Conservation (phyloP, 1,140 invertebrate species). For the Zaprionus kolodkinae region DNA sequence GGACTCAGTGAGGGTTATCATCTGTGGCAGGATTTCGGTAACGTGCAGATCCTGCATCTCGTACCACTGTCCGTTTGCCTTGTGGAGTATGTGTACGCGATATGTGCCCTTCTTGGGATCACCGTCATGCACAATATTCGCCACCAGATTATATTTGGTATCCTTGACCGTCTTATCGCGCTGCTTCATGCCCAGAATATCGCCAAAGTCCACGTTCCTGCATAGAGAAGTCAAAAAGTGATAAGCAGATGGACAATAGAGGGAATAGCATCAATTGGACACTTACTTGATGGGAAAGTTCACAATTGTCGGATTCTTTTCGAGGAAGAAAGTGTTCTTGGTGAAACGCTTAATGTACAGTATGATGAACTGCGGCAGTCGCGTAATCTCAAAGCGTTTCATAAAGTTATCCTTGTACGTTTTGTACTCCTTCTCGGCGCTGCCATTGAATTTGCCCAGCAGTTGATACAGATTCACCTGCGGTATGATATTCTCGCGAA, state of each 20-base stretch:
- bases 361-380: slow-evolving; percentile 98
- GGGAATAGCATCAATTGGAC: neutral
- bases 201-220: slow-evolving; percentile 98
- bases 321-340: slow-evolving; percentile 99
- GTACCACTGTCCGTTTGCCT: slow-evolving; percentile 94
- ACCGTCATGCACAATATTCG: slow-evolving; percentile 99
- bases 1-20: slow-evolving; percentile 99
- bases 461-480: slow-evolving; percentile 98
- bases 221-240: slow-evolving; percentile 6
- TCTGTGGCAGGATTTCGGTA: slow-evolving; percentile 98
- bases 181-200: slow-evolving; percentile 94
- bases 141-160: slow-evolving; percentile 96
- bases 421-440: slow-evolving; percentile 98
- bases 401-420: slow-evolving; percentile 99
- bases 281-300: slow-evolving; percentile 99
- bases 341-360: slow-evolving; percentile 99
- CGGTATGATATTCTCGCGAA: slow-evolving; percentile 99
- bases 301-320: slow-evolving; percentile 99
- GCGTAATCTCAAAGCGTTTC: slow-evolving; percentile 98
- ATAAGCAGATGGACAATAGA: neutral
- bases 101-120: slow-evolving; percentile 97
- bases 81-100: slow-evolving; percentile 97
- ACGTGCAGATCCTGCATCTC: slow-evolving; percentile 99
- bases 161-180: slow-evolving; percentile 90
- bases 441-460: slow-evolving; percentile 98